Evolutionary conservation across 2,113 vertebrate species (phyloP), one percentile per base, ranked within the genome.

Genomic region (Phocoena phocoena): DNA sequence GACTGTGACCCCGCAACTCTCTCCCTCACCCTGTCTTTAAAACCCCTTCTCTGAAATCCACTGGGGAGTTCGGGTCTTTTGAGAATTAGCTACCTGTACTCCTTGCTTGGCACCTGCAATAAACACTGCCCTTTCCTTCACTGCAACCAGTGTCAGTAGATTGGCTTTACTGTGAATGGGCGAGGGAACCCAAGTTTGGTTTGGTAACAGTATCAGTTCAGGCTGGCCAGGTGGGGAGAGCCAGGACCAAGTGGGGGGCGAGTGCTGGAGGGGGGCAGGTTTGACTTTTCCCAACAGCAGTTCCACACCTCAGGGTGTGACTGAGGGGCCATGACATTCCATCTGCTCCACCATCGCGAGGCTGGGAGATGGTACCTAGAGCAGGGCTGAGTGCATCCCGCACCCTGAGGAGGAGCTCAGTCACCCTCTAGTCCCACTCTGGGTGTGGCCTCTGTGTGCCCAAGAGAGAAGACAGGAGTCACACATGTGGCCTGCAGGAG

Each of bases 301-400:
- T 36, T 50, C 41, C 50, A 25, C 25, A 5, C n/a, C n/a, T 41
- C 36, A 12, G 36, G 76, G 53, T 81, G 65, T 63, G 71, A 44
- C 53, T n/a, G 76, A 81, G 36, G 41, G 17, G 6, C 28, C 50
- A 50, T 21, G 21, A 18, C 8, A 26, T n/a, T 8, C 2, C 14
- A 1, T 47, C n/a, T 58, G 82, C 60, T 58, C 20, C 50, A 17
- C 26, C 44, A 33, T 5, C 21, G n/a, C 0, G 26, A 44, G 93
- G 60, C 41, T 38, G 25, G 20, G 25, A 23, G 62, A 13, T 3
- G 70, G 50, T 25, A 23, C 88, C 63, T 26, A 13, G 25, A 62
- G 41, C 3, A 9, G 70, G 36, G 93, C n/a, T 3, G 4, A 41
- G 70, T 6, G 33, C 1, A 0, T 26, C 36, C 17, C 25, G 0